Evolutionary conservation across 1,140 invertebrate species (phyloP), one percentile per base, ranked within the genome.

Genomic region (Monochamus saltuarius): DNA sequence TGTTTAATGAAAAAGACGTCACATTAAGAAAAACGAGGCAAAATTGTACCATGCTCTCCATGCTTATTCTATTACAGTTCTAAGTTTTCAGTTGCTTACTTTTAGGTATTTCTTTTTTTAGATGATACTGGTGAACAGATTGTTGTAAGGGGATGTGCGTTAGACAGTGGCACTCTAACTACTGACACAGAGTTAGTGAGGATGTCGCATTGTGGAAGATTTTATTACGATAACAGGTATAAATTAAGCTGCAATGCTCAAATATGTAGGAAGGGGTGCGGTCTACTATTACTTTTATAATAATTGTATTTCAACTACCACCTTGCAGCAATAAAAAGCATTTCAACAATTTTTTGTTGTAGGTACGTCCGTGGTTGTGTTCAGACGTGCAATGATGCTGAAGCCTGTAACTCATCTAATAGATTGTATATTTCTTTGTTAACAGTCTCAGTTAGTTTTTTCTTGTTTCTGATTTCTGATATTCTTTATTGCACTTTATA

Each of bases 131-230:
- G 89, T 2, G 83, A 89, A 59, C 84, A 84, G 4, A 85, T 96
- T 67, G 90, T 90, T 6, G 85, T 97, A 4, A 82, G 94, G 34
- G 88, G 88, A 19, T 97, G 94, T 78, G 93, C 91, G n/a, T 79
- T 96, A 68, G 94, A 96, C 79, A 94, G 91, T 66, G 93, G 94
- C 1, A 93, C 92, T 0, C 82, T 93, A 1, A 96, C 93, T 39
- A 94, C 91, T 1, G 94, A 96, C 75, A 95, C 94, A 1, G 93
- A 97, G 80, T 87, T 95, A 38, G 91, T 95, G 40, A 79, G 93
- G 59, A 95, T 94, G 91, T 95, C 92, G 17, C 93, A 96, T 73
- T 97, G 94, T 77, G 94, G 93, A 38, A 84, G 88, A 59, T 94
- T 96, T 78, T 92, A 89, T 71, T 95, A 91, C 68, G 85, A 93